Conservation (phyloP, 2,113 vertebrate species). For the Caracal caracal region DNA sequence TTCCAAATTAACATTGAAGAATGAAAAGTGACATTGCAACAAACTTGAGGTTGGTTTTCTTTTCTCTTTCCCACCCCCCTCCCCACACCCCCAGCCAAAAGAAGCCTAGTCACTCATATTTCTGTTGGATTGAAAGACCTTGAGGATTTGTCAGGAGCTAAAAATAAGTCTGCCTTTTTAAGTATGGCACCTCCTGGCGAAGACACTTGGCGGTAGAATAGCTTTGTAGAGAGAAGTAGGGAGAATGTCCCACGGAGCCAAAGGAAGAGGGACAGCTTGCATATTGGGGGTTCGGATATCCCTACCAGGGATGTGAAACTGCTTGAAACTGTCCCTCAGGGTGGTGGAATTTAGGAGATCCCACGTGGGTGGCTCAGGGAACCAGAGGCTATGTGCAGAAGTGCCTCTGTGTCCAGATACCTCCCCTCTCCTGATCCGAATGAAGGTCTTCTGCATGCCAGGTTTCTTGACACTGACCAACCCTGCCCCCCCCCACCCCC, state of each 20-base stretch:
- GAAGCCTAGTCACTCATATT: conserved; percentile 48
- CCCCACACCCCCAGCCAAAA: not conserved
- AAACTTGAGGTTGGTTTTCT: conserved; percentile 58
- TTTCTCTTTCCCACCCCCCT: not conserved
- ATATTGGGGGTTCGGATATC: not conserved
- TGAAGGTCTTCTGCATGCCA: no score
- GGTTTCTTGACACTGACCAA: not conserved
- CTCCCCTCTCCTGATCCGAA: not conserved
- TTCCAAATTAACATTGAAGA: conserved; percentile 81
- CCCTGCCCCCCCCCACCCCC: accelerated
- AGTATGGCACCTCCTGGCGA: conserved; percentile 41
- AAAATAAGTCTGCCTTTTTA: conserved; percentile 63
- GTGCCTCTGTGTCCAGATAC: not conserved
- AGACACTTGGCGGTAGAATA: conserved; percentile 39
- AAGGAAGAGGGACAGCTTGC: not conserved
- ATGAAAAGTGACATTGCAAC: conserved; percentile 64
- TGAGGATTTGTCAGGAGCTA: conserved; percentile 53
- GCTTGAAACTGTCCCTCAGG: not conserved
- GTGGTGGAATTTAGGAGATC: not conserved
- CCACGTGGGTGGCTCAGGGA: not conserved
- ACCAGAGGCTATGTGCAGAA: not conserved
- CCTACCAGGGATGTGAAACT: not conserved
- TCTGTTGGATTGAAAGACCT: conserved; percentile 54
- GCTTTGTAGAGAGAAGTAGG: not conserved
- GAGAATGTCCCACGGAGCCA: not conserved